phyloP scores from a whole-genome alignment of 1,140 invertebrate genomes.

The Euwallacea similis region DNA sequence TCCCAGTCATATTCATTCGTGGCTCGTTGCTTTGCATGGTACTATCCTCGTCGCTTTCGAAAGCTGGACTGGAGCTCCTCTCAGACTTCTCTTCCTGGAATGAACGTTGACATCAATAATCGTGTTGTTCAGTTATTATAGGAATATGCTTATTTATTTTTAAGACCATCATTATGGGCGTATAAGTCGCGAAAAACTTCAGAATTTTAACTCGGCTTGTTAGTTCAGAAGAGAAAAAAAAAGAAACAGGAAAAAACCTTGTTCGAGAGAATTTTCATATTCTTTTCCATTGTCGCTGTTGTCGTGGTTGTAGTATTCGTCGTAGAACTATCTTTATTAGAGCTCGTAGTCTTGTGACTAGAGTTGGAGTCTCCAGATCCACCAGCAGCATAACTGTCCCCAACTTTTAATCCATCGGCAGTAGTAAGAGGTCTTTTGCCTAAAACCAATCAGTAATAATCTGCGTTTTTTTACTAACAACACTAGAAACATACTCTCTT shows the following conservation, averaged over 20 bases:
- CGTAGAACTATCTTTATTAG: constrained; percentile 61
- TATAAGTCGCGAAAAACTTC: not conserved
- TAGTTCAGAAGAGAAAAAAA: not conserved
- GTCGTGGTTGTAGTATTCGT: constrained; percentile 63
- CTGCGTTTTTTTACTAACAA: not conserved
- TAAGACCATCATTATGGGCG: too few relatives aligned
- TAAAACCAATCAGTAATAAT: not conserved
- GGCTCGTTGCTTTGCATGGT: constrained; percentile 54
- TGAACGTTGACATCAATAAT: not conserved
- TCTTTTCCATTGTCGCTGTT: constrained; percentile 60
- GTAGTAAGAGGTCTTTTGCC: constrained; percentile 15
- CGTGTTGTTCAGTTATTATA: not conserved
- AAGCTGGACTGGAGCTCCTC: constrained; percentile 90
- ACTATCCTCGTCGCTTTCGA: constrained; percentile 93
- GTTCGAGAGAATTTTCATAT: constrained; percentile 61
- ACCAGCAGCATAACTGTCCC: constrained; percentile 41
- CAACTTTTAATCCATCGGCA: constrained; percentile 35
- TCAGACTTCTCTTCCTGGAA: constrained; percentile 72
- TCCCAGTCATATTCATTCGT: constrained; percentile 55
- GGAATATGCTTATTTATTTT: too few relatives aligned
- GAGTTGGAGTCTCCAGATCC: constrained; percentile 62
- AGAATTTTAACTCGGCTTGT: not conserved
- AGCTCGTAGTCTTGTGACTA: constrained; percentile 63
- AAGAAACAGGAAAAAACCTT: constrained; percentile 6
- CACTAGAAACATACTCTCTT: constrained; percentile 9